Percentiles rank a stretch among this genome's conserved stretches.
These are phyloP conservation scores for Microtus richardsoni DNA, from an alignment of 2,113 vertebrate species.

Conservation along the genomic window DNA sequence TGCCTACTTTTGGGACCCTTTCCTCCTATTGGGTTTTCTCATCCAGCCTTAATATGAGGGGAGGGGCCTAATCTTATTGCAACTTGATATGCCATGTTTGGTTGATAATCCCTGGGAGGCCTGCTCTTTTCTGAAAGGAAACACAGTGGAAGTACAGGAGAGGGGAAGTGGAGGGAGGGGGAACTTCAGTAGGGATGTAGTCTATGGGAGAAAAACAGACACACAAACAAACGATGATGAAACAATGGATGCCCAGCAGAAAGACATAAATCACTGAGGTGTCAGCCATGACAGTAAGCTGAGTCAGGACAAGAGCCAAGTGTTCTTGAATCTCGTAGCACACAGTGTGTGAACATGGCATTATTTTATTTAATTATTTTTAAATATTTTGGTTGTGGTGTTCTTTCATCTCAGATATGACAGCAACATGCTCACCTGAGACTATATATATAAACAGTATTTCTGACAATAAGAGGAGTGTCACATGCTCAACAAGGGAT, in stretches of 20 bases:
- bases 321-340: background rate
- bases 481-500: constrained; percentile 2
- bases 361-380: background rate
- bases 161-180: background rate
- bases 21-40: background rate
- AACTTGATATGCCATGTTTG: background rate
- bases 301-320: background rate
- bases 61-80: background rate
- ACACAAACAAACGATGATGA: background rate
- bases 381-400: background rate
- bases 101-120: background rate
- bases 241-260: background rate
- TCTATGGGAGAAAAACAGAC: background rate
- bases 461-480: background rate
- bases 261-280: background rate
- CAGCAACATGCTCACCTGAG: background rate
- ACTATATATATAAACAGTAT: background rate
- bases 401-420: constrained; percentile 33
- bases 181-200: background rate
- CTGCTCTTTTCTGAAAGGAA: background rate
- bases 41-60: background rate
- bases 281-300: background rate
- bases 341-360: background rate
- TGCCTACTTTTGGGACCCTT: background rate
- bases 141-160: background rate